Evolutionary conservation across 2,113 vertebrate genomes (phyloP).

Genomic region (Pavo muticus): DNA sequence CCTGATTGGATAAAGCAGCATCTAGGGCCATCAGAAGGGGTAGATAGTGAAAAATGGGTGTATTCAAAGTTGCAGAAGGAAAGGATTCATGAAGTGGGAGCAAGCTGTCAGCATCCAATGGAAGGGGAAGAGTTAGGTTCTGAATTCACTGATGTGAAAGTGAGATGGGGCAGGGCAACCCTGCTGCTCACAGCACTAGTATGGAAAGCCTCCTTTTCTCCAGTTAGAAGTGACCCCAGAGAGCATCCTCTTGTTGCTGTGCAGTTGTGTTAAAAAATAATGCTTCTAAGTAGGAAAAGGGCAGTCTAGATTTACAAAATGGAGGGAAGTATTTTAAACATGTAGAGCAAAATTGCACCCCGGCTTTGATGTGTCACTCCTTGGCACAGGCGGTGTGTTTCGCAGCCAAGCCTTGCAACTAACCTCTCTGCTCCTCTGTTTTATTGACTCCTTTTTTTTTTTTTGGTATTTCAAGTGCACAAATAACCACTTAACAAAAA

Average conservation of each 20-base stretch:
- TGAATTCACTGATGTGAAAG: background rate
- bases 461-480: background rate
- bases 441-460: constrained; percentile 16
- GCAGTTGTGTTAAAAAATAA: background rate
- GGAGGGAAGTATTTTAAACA: constrained; percentile 69
- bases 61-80: background rate
- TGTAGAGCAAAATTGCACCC: constrained; percentile 56
- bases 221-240: background rate
- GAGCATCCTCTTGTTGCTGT: accelerated
- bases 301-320: background rate
- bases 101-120: background rate
- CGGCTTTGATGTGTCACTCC: constrained; percentile 12
- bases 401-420: constrained; percentile 61
- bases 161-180: accelerated
- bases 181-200: background rate
- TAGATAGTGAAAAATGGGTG: background rate
- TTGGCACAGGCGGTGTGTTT: constrained; percentile 14
- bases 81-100: background rate
- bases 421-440: constrained; percentile 34
- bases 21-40: background rate
- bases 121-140: background rate
- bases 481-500: background rate
- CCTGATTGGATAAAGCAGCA: accelerated
- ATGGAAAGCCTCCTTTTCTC: background rate
- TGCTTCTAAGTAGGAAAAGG: background rate